Conservation (phyloP, 2,797 vertebrate species). For the Bradypus variegatus region DNA sequence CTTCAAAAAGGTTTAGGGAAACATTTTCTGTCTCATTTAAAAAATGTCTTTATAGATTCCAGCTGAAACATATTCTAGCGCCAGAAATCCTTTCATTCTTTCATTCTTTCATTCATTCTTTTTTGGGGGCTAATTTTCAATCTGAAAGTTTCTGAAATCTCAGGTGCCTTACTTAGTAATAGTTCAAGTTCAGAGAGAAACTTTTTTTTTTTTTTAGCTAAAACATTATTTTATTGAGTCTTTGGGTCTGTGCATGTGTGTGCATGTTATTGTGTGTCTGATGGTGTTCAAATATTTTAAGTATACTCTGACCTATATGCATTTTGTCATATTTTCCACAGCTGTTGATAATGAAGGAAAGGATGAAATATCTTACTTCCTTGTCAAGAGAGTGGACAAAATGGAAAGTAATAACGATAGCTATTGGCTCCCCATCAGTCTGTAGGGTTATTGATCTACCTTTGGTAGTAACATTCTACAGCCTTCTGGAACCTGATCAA, state of each 20-base stretch:
- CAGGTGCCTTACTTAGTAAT: background rate
- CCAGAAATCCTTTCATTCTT: background rate
- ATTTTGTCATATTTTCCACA: background rate
- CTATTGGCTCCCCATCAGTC: background rate
- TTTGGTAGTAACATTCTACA: background rate
- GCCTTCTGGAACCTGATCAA: background rate
- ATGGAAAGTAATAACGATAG: background rate
- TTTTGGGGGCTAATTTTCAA: background rate
- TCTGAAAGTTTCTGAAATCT: background rate
- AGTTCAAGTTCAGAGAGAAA: background rate
- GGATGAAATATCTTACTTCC: background rate
- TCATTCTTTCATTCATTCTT: background rate
- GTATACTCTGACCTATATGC: background rate
- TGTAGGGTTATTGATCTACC: background rate
- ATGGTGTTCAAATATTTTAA: background rate
- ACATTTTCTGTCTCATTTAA: background rate
- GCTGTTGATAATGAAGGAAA: conserved; percentile 10
- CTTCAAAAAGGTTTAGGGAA: background rate
- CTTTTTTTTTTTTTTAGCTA: background rate
- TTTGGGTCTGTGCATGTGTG: background rate
- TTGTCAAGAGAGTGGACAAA: background rate
- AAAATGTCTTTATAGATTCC: background rate
- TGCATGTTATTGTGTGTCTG: background rate
- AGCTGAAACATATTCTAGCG: background rate
- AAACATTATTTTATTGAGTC: background rate